phyloP scores from a whole-genome alignment of 2,888 invertebrate genomes.

The Lasioglossum lativentre region DNA sequence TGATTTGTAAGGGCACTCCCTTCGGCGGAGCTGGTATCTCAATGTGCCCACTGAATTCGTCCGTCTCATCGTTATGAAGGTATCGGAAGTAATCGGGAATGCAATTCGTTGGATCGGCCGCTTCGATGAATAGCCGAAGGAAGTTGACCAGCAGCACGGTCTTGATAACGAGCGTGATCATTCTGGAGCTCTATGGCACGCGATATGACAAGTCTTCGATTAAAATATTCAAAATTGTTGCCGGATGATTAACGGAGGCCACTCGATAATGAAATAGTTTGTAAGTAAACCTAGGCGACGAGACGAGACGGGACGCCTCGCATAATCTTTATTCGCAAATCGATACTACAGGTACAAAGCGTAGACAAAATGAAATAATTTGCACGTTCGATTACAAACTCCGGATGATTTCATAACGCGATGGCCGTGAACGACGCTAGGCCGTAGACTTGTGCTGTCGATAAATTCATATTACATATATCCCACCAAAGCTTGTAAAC shows the following conservation, averaged over 20 bases:
- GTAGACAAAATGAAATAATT: background rate
- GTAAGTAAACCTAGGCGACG: background rate
- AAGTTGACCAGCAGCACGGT: conserved; percentile 42
- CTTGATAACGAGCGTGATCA: conserved; percentile 42
- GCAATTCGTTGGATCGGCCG: conserved; percentile 69
- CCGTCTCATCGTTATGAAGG: conserved; percentile 56
- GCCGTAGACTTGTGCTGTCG: background rate
- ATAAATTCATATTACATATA: conserved; percentile 1
- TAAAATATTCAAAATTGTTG: background rate
- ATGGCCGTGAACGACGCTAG: background rate
- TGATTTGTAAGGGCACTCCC: conserved; percentile 70
- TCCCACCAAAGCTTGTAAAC: background rate
- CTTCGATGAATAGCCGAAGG: conserved; percentile 34
- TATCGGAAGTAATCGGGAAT: conserved; percentile 76
- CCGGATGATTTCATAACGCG: background rate
- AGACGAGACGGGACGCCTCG: background rate
- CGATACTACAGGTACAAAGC: background rate
- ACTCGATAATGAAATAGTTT: background rate
- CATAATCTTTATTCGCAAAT: background rate
- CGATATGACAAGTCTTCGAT: background rate
- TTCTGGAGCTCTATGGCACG: conserved; percentile 48
- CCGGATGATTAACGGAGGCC: background rate
- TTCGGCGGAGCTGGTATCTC: conserved; percentile 74
- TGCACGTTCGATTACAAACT: background rate
- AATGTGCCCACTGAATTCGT: conserved; percentile 72